Evolutionary conservation across 1,140 invertebrate genomes (phyloP), one percentile per base, ranked within the genome.

Genomic region (Trissolcus basalis): DNA sequence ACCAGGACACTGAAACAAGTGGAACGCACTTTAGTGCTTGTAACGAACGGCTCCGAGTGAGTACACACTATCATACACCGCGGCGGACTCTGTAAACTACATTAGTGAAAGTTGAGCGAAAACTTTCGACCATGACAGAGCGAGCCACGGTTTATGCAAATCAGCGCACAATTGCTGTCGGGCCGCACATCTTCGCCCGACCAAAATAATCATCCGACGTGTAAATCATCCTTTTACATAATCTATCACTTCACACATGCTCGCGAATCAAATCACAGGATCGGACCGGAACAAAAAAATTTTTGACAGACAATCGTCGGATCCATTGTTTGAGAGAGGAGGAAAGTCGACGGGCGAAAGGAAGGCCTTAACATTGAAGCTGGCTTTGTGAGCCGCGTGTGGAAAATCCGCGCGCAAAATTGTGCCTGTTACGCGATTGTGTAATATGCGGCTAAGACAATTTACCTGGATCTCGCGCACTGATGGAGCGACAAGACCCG

Each of bases 1-100:
- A 87, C 86, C 87, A 87, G 87, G 87, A 83, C 87, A 88, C 81
- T 84, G 86, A 87, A 85, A 88, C 85, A 88, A 88, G 86, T 88
- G 80, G 87, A 86, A 88, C 86, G 81, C 73, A 85, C 84, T 83
- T 86, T 83, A 84, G 81, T 83, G 78, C 80, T 81, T 82, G 81
- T 84, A 82, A 82, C 79, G 75, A 68, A 77, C 80, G 70, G 59
- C 74, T 76, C 55, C 69, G 69, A 74, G 78, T 72, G 70, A 55
- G 51, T 61, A 61, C 70, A 73, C 68, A 60, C 61, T 61, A 80
- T 64, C 68, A 76, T 79, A 84, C 70, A 79, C 41, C 59, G 7
- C 58, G 45, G 53, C 84, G 79, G 19, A 27, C 19, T 27, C 19
- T 27, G 19, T 6, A 27, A 77, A 74, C 83, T 82, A 73, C 70